Percentiles rank a stretch among this genome's conserved stretches.
phyloP scores from a whole-genome alignment of 1,140 invertebrate genomes.

The Brachionus sp. region DNA sequence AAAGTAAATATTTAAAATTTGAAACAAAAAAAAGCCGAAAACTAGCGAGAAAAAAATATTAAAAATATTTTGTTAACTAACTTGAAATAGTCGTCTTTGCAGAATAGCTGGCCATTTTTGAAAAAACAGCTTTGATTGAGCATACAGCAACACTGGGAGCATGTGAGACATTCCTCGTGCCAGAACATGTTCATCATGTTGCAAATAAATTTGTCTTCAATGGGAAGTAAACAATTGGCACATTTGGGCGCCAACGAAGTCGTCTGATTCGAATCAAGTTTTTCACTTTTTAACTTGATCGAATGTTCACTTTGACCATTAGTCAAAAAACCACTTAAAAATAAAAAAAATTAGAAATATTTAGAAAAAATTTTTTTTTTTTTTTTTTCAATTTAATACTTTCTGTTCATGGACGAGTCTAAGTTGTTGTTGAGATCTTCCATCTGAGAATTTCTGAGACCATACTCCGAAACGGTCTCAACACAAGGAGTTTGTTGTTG shows the following conservation, averaged over 20 bases:
- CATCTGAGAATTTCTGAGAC: background rate
- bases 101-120: slow-evolving; percentile 45
- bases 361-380: background rate
- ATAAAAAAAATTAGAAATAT: background rate
- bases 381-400: background rate
- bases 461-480: background rate
- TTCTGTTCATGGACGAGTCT: background rate
- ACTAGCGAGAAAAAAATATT: background rate
- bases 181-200: slow-evolving; percentile 40
- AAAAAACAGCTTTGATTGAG: slow-evolving; percentile 43
- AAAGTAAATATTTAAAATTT: slow-evolving; percentile 38
- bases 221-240: background rate
- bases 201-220: slow-evolving; percentile 43
- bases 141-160: background rate
- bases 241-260: background rate
- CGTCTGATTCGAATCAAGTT: background rate
- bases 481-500: background rate
- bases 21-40: background rate
- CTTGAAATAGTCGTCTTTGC: slow-evolving; percentile 45
- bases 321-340: background rate
- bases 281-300: background rate
- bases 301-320: background rate
- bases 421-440: slow-evolving; percentile 24
- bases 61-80: background rate
- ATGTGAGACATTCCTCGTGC: slow-evolving; percentile 44